These are phyloP conservation scores for Diarsia rubi DNA, from an alignment of 2,888 invertebrate species.

Conservation along the genomic window DNA sequence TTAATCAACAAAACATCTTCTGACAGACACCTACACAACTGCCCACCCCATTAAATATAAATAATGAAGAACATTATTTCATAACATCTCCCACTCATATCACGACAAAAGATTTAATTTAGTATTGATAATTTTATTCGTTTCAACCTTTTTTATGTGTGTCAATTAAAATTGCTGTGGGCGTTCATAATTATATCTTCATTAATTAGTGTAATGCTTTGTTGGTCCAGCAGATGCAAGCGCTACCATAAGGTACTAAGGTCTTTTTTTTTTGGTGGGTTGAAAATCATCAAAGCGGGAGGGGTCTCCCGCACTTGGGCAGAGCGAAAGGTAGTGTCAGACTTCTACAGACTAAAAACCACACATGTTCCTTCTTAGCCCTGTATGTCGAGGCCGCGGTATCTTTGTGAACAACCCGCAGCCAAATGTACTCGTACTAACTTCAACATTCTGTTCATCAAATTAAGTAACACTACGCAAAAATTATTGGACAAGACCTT, in stretches of 20 bases:
- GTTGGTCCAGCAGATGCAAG: neutral
- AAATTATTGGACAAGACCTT: too few species aligned
- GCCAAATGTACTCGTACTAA: too few species aligned
- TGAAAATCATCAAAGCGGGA: too few species aligned
- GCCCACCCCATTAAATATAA: neutral
- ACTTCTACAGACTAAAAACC: too few species aligned
- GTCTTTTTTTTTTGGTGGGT: too few species aligned
- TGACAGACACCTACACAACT: conserved; percentile 44
- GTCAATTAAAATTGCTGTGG: neutral
- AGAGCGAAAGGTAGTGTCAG: too few species aligned
- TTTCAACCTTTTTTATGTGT: neutral
- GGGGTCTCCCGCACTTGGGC: too few species aligned
- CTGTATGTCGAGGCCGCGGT: too few species aligned
- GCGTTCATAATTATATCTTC: neutral
- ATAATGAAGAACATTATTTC: conserved; percentile 17
- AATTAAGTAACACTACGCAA: too few species aligned
- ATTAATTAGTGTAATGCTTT: neutral
- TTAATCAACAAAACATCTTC: neutral
- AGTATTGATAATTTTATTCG: conserved; percentile 3
- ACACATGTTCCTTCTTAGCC: too few species aligned
- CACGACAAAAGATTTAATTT: conserved; percentile 19
- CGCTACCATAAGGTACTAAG: neutral
- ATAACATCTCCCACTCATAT: conserved; percentile 28
- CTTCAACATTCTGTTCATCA: too few species aligned
- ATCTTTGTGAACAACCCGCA: too few species aligned